phyloP scores from a whole-genome alignment of 2,797 vertebrate genomes.

The Oceanodroma leucorhoa region DNA sequence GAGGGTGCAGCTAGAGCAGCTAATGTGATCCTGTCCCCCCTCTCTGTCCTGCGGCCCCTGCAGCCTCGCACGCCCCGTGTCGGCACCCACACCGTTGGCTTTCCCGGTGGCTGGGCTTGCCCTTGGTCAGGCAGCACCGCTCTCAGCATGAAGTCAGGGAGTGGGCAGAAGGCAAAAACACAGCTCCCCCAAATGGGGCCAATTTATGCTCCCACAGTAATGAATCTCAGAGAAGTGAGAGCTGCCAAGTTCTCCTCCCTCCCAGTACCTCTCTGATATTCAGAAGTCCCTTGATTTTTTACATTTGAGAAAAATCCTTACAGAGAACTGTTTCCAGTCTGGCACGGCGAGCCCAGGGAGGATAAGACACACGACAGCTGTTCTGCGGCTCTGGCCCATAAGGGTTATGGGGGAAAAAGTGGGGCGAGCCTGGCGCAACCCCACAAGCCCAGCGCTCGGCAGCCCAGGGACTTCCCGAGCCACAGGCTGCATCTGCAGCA shows the following conservation, averaged over 20 bases:
- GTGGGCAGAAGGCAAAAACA: not conserved
- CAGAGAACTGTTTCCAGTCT: not conserved
- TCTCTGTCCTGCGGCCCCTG: not conserved
- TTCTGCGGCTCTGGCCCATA: not conserved
- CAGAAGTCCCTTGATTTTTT: not conserved
- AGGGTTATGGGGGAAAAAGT: not conserved
- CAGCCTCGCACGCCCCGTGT: accelerated
- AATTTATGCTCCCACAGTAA: not conserved
- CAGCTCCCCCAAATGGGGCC: not conserved
- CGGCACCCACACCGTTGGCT: accelerated
- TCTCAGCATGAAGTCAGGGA: not conserved
- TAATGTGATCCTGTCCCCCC: not conserved
- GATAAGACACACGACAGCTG: not conserved
- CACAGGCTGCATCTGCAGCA: not conserved
- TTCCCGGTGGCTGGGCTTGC: accelerated
- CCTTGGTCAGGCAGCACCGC: not conserved
- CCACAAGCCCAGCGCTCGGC: not conserved
- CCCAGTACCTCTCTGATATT: not conserved
- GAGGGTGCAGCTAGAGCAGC: not conserved
- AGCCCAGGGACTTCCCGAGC: not conserved
- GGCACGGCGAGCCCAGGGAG: accelerated
- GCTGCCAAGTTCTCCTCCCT: not conserved
- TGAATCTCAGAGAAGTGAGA: not conserved
- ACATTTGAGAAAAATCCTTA: not conserved
- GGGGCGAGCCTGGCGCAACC: not conserved